Base-by-base conservation (phyloP, 2,888 invertebrate species). In the Nematopogon swammerdamellus region DNA sequence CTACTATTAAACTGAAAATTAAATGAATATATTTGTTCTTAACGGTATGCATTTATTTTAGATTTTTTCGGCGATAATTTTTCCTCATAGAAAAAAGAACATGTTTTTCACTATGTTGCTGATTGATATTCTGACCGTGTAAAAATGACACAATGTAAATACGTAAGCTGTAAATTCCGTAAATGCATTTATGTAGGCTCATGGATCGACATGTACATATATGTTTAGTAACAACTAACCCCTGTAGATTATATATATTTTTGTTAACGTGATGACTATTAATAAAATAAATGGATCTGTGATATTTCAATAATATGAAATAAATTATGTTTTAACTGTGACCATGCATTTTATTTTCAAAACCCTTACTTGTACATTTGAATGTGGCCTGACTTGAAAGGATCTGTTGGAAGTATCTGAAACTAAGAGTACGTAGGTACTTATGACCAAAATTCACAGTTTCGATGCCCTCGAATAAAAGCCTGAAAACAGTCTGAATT, bases 321-420 rank as follows among this genome's bases (percentile, higher is more conserved):
- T 77, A 77, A 77, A 76, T 76, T 77, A 79, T 79, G 79, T 36
- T 76, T 77, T 79, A 77, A 77, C 70, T 79, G 77, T 77, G 77
- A 52, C 54, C n/a, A 46, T n/a, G 57, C 53, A 58, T 65, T 64
- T 68, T 55, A 59, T 62, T 63, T 43, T 19, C n/a, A n/a, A n/a
- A n/a, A n/a, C n/a, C n/a, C n/a, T n/a, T n/a, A n/a, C n/a, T n/a
- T n/a, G n/a, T n/a, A n/a, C n/a, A n/a, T n/a, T n/a, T n/a, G n/a
- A n/a, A n/a, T n/a, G n/a, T n/a, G n/a, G n/a, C n/a, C n/a, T n/a
- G n/a, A n/a, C n/a, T n/a, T n/a, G n/a, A n/a, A n/a, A n/a, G n/a
- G n/a, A n/a, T n/a, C n/a, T n/a, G n/a, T n/a, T n/a, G n/a, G n/a
- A n/a, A n/a, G n/a, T n/a, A n/a, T n/a, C n/a, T n/a, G n/a, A n/a